Evolutionary conservation across 2,113 vertebrate genomes (phyloP).

Genomic region (Microtus oregoni): DNA sequence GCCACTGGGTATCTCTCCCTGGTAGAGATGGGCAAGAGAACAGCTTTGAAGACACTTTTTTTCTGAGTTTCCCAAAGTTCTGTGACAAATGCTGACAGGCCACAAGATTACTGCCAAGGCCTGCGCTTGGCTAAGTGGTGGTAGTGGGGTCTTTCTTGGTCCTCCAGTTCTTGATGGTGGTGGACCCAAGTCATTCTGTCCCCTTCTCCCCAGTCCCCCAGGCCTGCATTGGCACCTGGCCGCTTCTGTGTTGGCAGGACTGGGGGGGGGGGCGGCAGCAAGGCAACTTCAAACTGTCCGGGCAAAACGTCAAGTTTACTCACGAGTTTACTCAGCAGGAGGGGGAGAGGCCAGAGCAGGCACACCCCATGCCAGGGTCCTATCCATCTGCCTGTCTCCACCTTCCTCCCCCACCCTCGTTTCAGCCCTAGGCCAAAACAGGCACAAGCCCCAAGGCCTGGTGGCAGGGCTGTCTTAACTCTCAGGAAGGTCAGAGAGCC

Average conservation of each 20-base stretch:
- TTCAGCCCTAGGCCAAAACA: slow-evolving; percentile 66
- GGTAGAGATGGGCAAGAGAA: background rate
- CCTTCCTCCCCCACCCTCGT: slow-evolving; percentile 72
- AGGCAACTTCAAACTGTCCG: slow-evolving; percentile 85
- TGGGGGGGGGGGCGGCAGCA: slow-evolving; percentile 34
- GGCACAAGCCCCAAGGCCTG: slow-evolving; percentile 70
- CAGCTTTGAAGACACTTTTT: background rate
- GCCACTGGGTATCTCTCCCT: background rate
- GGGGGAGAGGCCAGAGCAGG: slow-evolving; percentile 81
- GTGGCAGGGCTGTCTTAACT: slow-evolving; percentile 56
- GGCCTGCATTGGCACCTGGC: slow-evolving; percentile 74
- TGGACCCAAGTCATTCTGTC: slow-evolving; percentile 6
- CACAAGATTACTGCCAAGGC: slow-evolving; percentile 39
- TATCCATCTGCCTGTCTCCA: slow-evolving; percentile 76
- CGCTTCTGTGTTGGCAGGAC: slow-evolving; percentile 75
- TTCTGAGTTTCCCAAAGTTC: slow-evolving; percentile 32
- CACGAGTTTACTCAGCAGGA: slow-evolving; percentile 85
- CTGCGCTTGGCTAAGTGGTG: background rate
- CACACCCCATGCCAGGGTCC: slow-evolving; percentile 85
- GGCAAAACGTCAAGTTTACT: slow-evolving; percentile 85
- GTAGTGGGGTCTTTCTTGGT: background rate
- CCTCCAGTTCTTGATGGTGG: background rate
- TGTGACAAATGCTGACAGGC: slow-evolving; percentile 46
- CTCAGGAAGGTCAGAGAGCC: slow-evolving; percentile 68
- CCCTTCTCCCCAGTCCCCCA: slow-evolving; percentile 65